Evolutionary conservation across 2,113 vertebrate species (phyloP).

Genomic region (Rissa tridactyla): DNA sequence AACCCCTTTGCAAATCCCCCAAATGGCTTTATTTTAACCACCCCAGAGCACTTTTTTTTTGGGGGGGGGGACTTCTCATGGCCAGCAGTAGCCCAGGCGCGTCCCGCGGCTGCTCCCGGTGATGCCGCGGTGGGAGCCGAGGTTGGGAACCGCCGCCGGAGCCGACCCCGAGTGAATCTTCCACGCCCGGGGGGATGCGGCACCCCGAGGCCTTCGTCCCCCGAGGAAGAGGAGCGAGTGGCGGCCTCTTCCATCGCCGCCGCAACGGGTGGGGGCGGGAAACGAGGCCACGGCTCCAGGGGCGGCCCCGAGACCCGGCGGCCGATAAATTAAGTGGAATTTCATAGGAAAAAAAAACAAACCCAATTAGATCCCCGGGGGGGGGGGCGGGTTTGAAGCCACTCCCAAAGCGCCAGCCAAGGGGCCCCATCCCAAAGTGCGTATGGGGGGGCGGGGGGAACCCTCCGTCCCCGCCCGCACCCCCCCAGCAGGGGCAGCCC

Average conservation of each 20-base stretch:
- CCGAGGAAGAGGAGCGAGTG: not conserved
- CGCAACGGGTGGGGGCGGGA: not conserved
- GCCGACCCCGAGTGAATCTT: not conserved
- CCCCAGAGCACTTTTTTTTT: not conserved
- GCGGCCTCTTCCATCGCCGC: not conserved
- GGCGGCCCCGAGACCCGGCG: not conserved
- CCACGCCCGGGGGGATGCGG: not conserved
- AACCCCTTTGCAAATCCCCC: not conserved
- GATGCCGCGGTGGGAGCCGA: accelerated
- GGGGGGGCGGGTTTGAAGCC: too few species aligned
- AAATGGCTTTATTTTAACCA: not conserved
- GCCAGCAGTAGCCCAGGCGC: not conserved
- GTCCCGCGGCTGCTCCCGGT: not conserved
- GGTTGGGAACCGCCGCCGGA: accelerated
- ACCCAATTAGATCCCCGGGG: too few species aligned
- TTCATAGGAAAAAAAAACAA: not conserved
- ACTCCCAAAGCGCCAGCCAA: not conserved
- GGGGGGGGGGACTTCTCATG: too few species aligned
- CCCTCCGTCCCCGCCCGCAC: too few species aligned
- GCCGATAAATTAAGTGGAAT: not conserved
- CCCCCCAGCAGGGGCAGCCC: not conserved
- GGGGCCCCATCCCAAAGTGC: too few species aligned
- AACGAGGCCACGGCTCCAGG: not conserved
- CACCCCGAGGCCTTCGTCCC: not conserved
- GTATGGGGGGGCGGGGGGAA: not conserved